A percentile compares a stretch with the other conserved stretches of the same genome.
Evolutionary conservation across 2,888 invertebrate species (phyloP).

Genomic region (Dastarcus helophoroides): DNA sequence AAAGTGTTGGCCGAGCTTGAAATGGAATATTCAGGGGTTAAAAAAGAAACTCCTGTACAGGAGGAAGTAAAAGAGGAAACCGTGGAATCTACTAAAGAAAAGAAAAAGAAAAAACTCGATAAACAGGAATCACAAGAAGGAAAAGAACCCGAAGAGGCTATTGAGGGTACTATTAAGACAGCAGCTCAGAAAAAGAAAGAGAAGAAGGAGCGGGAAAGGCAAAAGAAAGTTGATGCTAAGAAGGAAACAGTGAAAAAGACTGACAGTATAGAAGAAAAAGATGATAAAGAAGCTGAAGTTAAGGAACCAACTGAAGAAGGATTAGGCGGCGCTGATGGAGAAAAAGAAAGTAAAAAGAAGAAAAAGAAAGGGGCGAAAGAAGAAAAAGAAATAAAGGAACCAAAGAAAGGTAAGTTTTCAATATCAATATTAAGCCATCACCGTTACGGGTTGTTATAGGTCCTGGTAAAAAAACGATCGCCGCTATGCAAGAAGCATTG

Average conservation of each 20-base stretch:
- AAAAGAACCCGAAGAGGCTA: constrained; percentile 43
- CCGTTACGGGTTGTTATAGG: constrained; percentile 36
- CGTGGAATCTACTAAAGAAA: constrained; percentile 24
- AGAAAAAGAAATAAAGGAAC: constrained; percentile 32
- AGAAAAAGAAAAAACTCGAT: constrained; percentile 11
- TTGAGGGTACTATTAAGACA: constrained; percentile 55
- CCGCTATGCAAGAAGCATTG: constrained; percentile 87
- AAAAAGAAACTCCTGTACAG: constrained; percentile 36
- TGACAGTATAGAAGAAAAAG: constrained; percentile 17
- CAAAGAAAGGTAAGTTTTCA: constrained; percentile 41
- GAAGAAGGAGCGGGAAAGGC: constrained; percentile 71
- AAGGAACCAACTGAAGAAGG: constrained; percentile 29
- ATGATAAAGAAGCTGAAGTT: constrained; percentile 19
- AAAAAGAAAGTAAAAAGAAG: constrained; percentile 31
- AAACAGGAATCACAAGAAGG: constrained; percentile 31
- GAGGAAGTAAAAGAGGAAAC: constrained; percentile 14
- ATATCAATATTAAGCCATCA: constrained; percentile 4
- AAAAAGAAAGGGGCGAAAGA: constrained; percentile 23
- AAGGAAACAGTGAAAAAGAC: constrained; percentile 36
- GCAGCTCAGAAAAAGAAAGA: constrained; percentile 85
- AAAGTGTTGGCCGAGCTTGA: constrained; percentile 73
- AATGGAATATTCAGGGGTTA: constrained; percentile 63
- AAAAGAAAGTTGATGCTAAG: constrained; percentile 61
- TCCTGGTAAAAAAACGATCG: constrained; percentile 75
- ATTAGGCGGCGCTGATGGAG: constrained; percentile 32